These are phyloP conservation scores for Gandaritis pyraliata DNA, from an alignment of 2,888 invertebrate genomes.

Conservation along the genomic window DNA sequence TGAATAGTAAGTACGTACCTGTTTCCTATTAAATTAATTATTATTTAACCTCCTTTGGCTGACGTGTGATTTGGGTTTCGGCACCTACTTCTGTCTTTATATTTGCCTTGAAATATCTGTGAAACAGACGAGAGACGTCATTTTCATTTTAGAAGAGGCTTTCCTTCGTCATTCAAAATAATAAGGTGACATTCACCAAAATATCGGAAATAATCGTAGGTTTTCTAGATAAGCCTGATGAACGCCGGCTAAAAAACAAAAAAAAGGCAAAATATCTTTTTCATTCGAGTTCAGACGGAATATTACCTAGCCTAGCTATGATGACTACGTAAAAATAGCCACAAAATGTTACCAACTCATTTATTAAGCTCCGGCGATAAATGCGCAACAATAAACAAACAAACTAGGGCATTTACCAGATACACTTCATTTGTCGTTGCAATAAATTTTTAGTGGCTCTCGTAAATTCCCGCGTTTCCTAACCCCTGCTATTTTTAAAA, in stretches of 20 bases:
- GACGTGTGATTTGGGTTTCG: constrained; percentile 34
- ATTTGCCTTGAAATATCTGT: not conserved
- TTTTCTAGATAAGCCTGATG: not conserved
- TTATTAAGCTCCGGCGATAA: constrained; percentile 12
- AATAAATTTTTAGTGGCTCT: constrained; percentile 40
- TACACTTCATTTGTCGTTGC: constrained; percentile 40
- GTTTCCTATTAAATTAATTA: constrained; percentile 24
- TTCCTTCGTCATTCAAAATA: too few species aligned
- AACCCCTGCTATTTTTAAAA: constrained; percentile 43
- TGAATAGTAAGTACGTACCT: constrained; percentile 9
- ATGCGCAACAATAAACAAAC: constrained; percentile 29
- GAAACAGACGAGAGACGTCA: too few species aligned
- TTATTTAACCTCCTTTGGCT: constrained; percentile 15
- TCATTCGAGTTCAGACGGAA: too few species aligned
- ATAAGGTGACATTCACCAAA: too few species aligned
- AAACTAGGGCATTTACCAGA: constrained; percentile 31
- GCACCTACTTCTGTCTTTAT: constrained; percentile 8
- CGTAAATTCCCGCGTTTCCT: constrained; percentile 44
- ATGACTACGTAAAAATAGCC: not conserved
- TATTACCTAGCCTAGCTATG: too few species aligned
- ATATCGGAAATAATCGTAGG: not conserved
- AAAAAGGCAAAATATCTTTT: too few species aligned
- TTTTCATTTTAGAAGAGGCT: too few species aligned
- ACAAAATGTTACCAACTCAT: constrained; percentile 11
- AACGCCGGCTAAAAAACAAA: too few species aligned